Conservation (phyloP, 2,888 invertebrate species). For the Spilarctia lutea region DNA sequence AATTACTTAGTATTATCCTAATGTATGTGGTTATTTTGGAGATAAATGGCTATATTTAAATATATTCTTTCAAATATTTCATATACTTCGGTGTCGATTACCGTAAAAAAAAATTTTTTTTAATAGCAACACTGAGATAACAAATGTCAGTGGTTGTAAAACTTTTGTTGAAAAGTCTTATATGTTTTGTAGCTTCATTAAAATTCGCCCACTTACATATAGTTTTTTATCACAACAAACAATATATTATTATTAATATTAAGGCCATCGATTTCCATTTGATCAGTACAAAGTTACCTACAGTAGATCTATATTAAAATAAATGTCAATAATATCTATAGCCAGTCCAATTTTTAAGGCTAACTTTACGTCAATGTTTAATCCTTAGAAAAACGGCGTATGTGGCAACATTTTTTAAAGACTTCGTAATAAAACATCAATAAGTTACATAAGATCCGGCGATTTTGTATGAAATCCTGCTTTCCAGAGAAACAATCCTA, state of each 20-base stretch:
- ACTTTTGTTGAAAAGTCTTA: background rate
- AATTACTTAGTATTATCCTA: slow-evolving; percentile 31
- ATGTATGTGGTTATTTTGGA: slow-evolving; percentile 25
- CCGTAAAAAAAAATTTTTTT: background rate
- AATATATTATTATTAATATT: background rate
- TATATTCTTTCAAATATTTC: background rate
- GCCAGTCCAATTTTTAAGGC: background rate
- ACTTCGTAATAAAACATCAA: background rate
- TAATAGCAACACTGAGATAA: background rate
- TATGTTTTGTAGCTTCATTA: background rate
- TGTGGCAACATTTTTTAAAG: slow-evolving; percentile 3
- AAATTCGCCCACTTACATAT: background rate
- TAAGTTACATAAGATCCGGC: background rate
- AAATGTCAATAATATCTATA: background rate
- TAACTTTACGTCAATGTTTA: slow-evolving; percentile 6
- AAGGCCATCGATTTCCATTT: slow-evolving; percentile 24
- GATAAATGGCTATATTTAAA: slow-evolving; percentile 18
- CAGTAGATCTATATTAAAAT: slow-evolving; percentile 24
- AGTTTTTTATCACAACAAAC: background rate
- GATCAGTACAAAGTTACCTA: slow-evolving; percentile 19
- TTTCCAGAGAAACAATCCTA: background rate
- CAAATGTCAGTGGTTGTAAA: background rate
- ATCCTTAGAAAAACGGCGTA: background rate
- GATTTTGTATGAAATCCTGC: background rate
- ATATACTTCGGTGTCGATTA: background rate